Conservation (phyloP, 1,140 invertebrate species). For the Nebria ingens region DNA sequence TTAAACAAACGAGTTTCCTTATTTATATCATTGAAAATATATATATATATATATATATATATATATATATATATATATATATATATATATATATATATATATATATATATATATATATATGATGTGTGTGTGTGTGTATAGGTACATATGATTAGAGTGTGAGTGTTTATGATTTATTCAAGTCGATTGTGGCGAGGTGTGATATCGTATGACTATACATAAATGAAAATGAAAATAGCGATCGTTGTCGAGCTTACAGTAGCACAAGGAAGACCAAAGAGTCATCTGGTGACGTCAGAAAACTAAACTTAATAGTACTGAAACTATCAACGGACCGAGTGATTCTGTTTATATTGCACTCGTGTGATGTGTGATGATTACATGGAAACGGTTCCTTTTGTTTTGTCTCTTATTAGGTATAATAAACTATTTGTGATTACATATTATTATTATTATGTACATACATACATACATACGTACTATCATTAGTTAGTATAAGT, state of each 20-base stretch:
- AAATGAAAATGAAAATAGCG: no score
- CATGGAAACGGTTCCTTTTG: not conserved
- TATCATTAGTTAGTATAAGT: no score
- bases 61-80: no score
- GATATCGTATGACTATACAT: no score
- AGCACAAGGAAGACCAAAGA: slow-evolving; percentile 29
- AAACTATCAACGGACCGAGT: not conserved
- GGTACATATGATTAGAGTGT: no score
- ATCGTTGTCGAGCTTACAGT: slow-evolving; percentile 28
- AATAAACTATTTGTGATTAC: no score
- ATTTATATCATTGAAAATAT: slow-evolving; percentile 13
- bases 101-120: no score
- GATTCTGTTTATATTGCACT: slow-evolving; percentile 16
- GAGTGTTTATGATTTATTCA: slow-evolving; percentile 10
- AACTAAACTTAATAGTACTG: slow-evolving; percentile 29
- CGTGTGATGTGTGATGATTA: not conserved
- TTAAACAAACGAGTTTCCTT: slow-evolving; percentile 11
- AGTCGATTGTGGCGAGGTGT: not conserved
- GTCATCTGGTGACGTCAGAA: slow-evolving; percentile 28
- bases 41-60: no score
- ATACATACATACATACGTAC: not conserved
- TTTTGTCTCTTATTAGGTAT: not conserved
- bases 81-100: no score
- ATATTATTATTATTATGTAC: no score
- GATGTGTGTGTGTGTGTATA: no score